Evolutionary conservation across 2,113 vertebrate genomes (phyloP), one percentile per base, ranked within the genome.

Genomic region (Oncorhynchus gorbuscha): DNA sequence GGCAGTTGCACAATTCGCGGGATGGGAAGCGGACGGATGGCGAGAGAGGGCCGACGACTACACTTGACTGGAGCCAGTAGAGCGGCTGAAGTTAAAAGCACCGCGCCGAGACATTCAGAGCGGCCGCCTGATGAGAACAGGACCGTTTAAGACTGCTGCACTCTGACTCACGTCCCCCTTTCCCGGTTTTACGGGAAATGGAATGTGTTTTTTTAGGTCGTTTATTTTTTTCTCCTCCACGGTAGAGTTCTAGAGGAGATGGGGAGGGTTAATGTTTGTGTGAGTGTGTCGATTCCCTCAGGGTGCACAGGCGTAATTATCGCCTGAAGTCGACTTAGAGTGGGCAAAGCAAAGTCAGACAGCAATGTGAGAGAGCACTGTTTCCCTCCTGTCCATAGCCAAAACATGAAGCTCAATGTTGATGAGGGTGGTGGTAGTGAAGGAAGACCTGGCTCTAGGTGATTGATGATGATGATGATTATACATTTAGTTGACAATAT

Each of bases 121-220:
- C 77, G 79, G 76, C 68, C 28, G 84, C 83, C 79, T 85, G 81
- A 85, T 75, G 66, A 80, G 80, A 55, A 72, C 86, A 75, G 73
- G 68, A 73, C 70, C 79, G 49, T 87, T 91, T 86, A 79, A 79
- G 90, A 80, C 64, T 22, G 62, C 81, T 83, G 85, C 86, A 68
- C 75, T 3, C 80, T 94, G 93, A 94, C 86, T 94, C 93, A 94
- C 81, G 11, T 66, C 78, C 78, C 90, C 82, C 86, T 78, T 85
- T 89, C 82, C 84, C 72, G 22, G 80, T 71, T 81, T 94, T 93
- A 93, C 91, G 91, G 93, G 93, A 94, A 94, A 78, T 84, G 84
- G 91, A 91, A 90, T 89, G 90, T 93, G 91, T 92, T 93, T 92
- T 90, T 87, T 92, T 91, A 87, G 76, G 78, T 78, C 65, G 55